Evolutionary conservation across 2,888 invertebrate genomes (phyloP).

Genomic region (Barypeithes pellucidus): DNA sequence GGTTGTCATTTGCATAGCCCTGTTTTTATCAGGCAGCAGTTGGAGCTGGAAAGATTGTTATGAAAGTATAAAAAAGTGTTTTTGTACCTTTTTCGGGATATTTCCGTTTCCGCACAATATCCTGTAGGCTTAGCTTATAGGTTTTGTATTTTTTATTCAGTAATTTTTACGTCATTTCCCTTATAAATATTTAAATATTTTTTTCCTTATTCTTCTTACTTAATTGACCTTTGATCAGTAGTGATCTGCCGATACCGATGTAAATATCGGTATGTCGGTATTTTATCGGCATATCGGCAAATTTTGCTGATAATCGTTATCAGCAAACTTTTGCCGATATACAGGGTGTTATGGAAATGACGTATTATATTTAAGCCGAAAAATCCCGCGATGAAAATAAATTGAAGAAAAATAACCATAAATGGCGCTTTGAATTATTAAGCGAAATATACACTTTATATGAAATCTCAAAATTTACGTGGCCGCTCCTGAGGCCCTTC

Average conservation of each 20-base stretch:
- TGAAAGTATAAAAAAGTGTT: conserved; percentile 17
- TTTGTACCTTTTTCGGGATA: conserved; percentile 12
- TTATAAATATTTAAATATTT: conserved; percentile 2
- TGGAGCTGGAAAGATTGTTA: conserved; percentile 31
- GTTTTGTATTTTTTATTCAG: conserved; percentile 1
- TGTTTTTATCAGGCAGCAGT: conserved; percentile 21
- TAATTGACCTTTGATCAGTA: not conserved
- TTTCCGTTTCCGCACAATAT: conserved; percentile 4
- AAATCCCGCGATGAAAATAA: too few relatives aligned
- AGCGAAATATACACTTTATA: too few relatives aligned
- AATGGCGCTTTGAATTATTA: too few relatives aligned
- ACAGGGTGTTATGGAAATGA: too few relatives aligned
- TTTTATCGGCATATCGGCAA: too few relatives aligned
- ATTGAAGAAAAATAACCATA: too few relatives aligned
- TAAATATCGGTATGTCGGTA: too few relatives aligned
- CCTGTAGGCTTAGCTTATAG: conserved; percentile 7
- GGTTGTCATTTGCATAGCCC: conserved; percentile 4
- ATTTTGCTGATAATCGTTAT: too few relatives aligned
- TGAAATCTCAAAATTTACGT: too few relatives aligned
- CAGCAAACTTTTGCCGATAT: too few relatives aligned
- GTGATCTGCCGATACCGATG: not conserved
- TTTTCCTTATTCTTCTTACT: not conserved
- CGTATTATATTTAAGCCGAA: too few relatives aligned
- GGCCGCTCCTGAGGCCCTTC: too few relatives aligned
- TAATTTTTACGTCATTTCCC: conserved; percentile 3